phyloP scores from a whole-genome alignment of 2,113 vertebrate genomes.

The Lampris incognitus region DNA sequence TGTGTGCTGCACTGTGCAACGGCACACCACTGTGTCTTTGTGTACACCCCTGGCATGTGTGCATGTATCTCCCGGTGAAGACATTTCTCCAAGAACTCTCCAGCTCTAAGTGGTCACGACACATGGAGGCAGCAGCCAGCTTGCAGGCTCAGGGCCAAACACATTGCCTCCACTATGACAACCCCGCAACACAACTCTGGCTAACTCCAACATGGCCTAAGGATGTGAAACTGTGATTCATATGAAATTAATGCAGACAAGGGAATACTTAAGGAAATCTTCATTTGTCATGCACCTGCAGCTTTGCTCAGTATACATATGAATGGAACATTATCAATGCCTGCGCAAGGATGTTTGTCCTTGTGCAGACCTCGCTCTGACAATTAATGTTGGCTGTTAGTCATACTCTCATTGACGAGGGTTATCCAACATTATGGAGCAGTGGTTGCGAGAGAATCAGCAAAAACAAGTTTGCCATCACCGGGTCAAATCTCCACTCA shows the following conservation, averaged over 20 bases:
- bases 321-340: background rate
- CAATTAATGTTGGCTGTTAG: too few relatives aligned
- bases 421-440: constrained; percentile 5
- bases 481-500: constrained; percentile 22
- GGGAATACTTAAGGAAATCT: constrained; percentile 11
- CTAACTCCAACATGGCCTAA: constrained; percentile 1
- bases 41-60: constrained; percentile 49
- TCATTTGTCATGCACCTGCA: constrained; percentile 28
- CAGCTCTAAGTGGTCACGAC: constrained; percentile 69
- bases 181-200: constrained; percentile 45
- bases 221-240: background rate
- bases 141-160: constrained; percentile 62
- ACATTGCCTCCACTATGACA: constrained; percentile 57
- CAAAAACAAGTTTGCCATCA: background rate
- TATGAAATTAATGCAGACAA: background rate
- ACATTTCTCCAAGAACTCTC: constrained; percentile 16
- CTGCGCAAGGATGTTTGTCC: background rate
- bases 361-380: too few relatives aligned
- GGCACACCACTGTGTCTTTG: background rate
- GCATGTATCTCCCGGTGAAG: constrained; percentile 58
- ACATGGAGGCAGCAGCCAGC: constrained; percentile 68
- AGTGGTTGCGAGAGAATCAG: constrained; percentile 17
- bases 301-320: background rate
- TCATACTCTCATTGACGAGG: constrained; percentile 12
- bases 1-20: background rate